Evolutionary conservation across 2,888 invertebrate species (phyloP), one percentile per base, ranked within the genome.

Genomic region (Pardosa pseudoannulata): DNA sequence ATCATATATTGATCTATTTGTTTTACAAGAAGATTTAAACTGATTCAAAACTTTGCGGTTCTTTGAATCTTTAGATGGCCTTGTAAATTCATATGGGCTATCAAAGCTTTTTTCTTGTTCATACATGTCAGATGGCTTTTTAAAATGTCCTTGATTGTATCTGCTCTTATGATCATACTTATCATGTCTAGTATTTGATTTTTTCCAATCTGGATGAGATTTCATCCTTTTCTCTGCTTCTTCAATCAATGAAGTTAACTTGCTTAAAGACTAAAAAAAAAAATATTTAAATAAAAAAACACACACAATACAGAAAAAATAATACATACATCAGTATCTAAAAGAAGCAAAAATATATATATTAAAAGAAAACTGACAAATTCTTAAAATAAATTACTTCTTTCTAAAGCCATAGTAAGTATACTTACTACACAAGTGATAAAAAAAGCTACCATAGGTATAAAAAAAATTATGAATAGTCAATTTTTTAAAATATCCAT

Each of bases 201-300:
- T 31, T 27, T 70, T 62, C 7, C n/a, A 36, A 0, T 50, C 56
- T 5, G 82, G 36, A n/a, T 41, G 32, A 1, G 0, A 23, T 23
- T 78, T 62, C 79, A 86, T 76, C 1, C 87, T 56, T 28, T 83
- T 89, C 90, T 93, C 93, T n/a, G 93, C 93, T 88, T 93, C 92
- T 29, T 90, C 90, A 64, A 94, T 91, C 92, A 93, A 92, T 0
- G 90, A 89, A 88, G 92, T 90, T 73, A 94, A 91, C 71, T 91
- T 92, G 79, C 92, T 92, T 85, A 94, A 89, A 16, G 93, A 93
- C 93, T 93, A 90, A 50, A 91, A 91, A 78, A 79, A 73, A n/a
- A n/a, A n/a, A n/a, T n/a, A n/a, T n/a, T n/a, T n/a, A n/a, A n/a
- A n/a, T n/a, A n/a, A n/a, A n/a, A n/a, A n/a, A n/a, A n/a, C n/a